Percentiles rank a stretch among this genome's conserved stretches.
phyloP scores from a whole-genome alignment of 2,888 invertebrate species.

The Halictus quadricinctus region DNA sequence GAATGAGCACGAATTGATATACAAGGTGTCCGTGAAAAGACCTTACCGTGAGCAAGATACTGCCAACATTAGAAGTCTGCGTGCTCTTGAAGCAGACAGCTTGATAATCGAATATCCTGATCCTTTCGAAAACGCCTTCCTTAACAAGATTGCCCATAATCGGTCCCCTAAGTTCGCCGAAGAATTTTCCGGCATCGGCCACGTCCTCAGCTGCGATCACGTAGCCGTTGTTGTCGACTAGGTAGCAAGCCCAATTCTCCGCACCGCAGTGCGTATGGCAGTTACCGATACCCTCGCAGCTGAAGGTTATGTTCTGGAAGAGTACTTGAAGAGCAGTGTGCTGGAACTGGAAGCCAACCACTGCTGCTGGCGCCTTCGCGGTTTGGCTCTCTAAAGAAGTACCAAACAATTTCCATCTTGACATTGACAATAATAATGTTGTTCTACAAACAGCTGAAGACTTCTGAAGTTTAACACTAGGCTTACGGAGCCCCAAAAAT shows the following conservation, averaged over 20 bases:
- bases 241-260: constrained; percentile 90
- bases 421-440: not conserved
- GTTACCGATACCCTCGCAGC: constrained; percentile 73
- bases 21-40: not conserved
- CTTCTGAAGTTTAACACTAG: not conserved
- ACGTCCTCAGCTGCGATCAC: constrained; percentile 90
- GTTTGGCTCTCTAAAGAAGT: constrained; percentile 71
- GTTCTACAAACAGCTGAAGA: not conserved
- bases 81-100: constrained; percentile 92
- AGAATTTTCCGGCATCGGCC: constrained; percentile 91
- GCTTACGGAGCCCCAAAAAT: not conserved
- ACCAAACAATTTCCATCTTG: not conserved
- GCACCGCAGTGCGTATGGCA: constrained; percentile 85
- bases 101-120: constrained; percentile 93
- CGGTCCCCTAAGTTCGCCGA: constrained; percentile 91
- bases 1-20: no score
- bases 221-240: constrained; percentile 95
- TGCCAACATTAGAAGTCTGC: constrained; percentile 86
- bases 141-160: constrained; percentile 90
- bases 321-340: constrained; percentile 89
- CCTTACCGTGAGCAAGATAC: constrained; percentile 86
- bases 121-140: constrained; percentile 89
- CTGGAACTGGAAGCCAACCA: constrained; percentile 90
- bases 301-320: constrained; percentile 91
- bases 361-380: constrained; percentile 84